Evolutionary conservation across 2,113 vertebrate genomes (phyloP).

Genomic region (Eupsittula cactorum): DNA sequence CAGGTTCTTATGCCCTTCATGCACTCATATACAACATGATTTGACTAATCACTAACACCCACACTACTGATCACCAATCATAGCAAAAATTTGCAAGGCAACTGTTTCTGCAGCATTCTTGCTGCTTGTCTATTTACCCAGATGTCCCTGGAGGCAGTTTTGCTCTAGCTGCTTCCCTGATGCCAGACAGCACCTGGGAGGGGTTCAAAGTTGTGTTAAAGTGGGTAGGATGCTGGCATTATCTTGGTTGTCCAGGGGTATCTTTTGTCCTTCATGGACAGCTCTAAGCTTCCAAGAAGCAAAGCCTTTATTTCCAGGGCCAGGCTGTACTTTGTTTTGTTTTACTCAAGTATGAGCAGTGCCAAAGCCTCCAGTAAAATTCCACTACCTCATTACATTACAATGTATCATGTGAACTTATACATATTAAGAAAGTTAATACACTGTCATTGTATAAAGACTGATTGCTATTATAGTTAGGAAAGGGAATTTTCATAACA

Average conservation of each 20-base stretch:
- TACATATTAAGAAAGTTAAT: neutral
- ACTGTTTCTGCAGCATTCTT: neutral
- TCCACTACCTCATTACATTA: neutral
- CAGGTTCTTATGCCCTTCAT: neutral
- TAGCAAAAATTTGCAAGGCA: neutral
- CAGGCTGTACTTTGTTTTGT: neutral
- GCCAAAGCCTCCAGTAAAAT: neutral
- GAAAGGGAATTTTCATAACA: neutral
- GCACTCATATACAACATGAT: neutral
- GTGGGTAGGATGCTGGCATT: neutral
- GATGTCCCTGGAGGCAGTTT: neutral
- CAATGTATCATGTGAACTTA: neutral
- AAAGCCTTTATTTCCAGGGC: neutral
- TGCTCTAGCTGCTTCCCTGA: neutral
- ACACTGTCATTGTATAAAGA: neutral
- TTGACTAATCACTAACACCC: neutral
- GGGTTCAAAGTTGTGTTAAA: neutral
- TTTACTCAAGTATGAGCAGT: neutral
- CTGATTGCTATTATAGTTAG: neutral
- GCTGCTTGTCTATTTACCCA: neutral
- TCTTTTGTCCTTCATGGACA: neutral
- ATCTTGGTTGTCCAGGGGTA: neutral
- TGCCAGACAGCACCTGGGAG: neutral
- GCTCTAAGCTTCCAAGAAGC: neutral
- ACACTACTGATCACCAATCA: neutral